Base-by-base conservation (phyloP, 1,140 invertebrate species). In the Heliconius hewitsoni region DNA sequence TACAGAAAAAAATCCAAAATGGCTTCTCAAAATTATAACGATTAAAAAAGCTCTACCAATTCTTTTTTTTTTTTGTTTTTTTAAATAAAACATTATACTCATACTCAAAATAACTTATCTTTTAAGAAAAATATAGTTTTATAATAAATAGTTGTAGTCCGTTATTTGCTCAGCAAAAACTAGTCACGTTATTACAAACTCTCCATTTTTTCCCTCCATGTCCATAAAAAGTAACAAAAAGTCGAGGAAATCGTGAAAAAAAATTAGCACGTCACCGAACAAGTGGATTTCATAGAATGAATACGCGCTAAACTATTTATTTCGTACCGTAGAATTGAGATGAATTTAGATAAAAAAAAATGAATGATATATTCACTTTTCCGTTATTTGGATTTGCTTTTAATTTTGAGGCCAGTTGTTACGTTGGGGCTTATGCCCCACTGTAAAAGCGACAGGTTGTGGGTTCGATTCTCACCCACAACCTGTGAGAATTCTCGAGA, bases 211-310 rank as follows among this genome's bases (percentile, higher is more conserved):
- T 66, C 4, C 6, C 60, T 8, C 60, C 3, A 66, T 27, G n/a
- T 16, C 27, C 23, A 27, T 27, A 66, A 66, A 66, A 66, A 66
- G 23, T 66, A 30, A 27, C 13, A 66, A 66, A 66, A 66, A 66
- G n/a, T 30, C 23, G 27, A 66, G 27, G 60, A 66, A 66, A 66
- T 27, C 23, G 60, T 66, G 23, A 66, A 66, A 66, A 37, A 66
- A 66, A 66, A 19, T 66, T n/a, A 23, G n/a, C 55, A 57, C 55
- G 55, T 57, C 60, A 66, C 3, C 60, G 60, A 66, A 66, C 60
- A 66, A 66, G 60, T 66, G 60, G 60, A 66, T 66, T 66, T 66
- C 23, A 66, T 66, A 27, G 60, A 66, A 66, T 66, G 60, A 30
- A 66, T 66, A 27, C 23, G 23, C 60, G 13, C 23, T 30, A 13